Conservation (phyloP, 2,888 invertebrate species). For the Gastrophysa polygoni region DNA sequence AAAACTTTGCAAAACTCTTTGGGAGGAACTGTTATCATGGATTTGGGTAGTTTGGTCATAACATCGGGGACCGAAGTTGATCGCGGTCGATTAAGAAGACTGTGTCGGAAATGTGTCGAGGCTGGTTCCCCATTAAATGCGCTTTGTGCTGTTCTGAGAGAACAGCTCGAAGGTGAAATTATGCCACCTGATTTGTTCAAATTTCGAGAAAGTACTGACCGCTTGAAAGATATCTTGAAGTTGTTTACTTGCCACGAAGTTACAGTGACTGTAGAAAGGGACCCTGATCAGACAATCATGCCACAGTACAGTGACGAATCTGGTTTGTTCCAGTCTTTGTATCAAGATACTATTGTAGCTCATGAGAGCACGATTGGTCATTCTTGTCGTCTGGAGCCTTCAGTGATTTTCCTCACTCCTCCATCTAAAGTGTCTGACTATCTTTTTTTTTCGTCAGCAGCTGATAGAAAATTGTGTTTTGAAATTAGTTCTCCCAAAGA, state of each 20-base stretch:
- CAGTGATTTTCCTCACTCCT: conserved; percentile 40
- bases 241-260: conserved; percentile 50
- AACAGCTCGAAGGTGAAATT: conserved; percentile 46
- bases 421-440: conserved; percentile 42
- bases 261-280: conserved; percentile 53
- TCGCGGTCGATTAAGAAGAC: conserved; percentile 50
- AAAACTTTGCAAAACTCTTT: conserved; percentile 43
- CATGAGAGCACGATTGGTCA: conserved; percentile 25
- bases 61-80: conserved; percentile 53
- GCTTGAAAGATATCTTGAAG: conserved; percentile 47
- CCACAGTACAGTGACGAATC: conserved; percentile 50
- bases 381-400: conserved; percentile 42
- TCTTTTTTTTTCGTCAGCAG: conserved; percentile 40
- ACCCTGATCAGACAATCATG: conserved; percentile 51
- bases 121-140: conserved; percentile 40
- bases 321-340: conserved; percentile 50
- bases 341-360: conserved; percentile 38
- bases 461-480: conserved; percentile 31
- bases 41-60: conserved; percentile 51
- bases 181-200: conserved; percentile 48
- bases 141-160: conserved; percentile 41
- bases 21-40: conserved; percentile 42
- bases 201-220: conserved; percentile 48
- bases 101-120: conserved; percentile 45
- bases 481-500: conserved; percentile 34